These are phyloP conservation scores for Frieseomelitta varia DNA, from an alignment of 1,140 invertebrate species.

Conservation along the genomic window DNA sequence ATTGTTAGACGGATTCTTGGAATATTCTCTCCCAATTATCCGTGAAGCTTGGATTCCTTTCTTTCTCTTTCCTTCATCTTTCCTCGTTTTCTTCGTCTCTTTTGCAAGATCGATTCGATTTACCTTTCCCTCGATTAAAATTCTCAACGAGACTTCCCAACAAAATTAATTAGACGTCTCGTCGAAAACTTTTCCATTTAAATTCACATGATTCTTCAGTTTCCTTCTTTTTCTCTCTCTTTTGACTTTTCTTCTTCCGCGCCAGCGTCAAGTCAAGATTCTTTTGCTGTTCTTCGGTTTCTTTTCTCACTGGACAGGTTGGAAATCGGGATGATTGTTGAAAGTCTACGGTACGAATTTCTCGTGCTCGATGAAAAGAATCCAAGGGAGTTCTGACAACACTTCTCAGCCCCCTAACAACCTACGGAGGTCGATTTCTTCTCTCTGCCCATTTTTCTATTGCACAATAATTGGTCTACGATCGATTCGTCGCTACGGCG, in stretches of 20 bases:
- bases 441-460: background rate
- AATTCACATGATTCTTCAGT: background rate
- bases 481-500: background rate
- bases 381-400: slow-evolving; percentile 13
- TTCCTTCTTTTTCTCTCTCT: too few relatives aligned
- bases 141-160: background rate
- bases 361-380: background rate
- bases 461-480: background rate
- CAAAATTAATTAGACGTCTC: background rate
- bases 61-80: too few relatives aligned
- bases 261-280: background rate
- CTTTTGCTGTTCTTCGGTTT: background rate
- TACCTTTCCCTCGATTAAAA: background rate
- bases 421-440: background rate
- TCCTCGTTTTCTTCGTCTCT: too few relatives aligned
- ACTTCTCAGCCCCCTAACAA: background rate
- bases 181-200: background rate
- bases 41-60: slow-evolving; percentile 2
- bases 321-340: background rate
- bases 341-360: background rate
- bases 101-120: background rate
- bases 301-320: background rate
- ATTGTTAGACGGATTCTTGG: too few relatives aligned
- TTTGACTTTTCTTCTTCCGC: background rate
- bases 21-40: background rate